Evolutionary conservation across 2,113 vertebrate species (phyloP).

Genomic region (Pleuronectes platessa): DNA sequence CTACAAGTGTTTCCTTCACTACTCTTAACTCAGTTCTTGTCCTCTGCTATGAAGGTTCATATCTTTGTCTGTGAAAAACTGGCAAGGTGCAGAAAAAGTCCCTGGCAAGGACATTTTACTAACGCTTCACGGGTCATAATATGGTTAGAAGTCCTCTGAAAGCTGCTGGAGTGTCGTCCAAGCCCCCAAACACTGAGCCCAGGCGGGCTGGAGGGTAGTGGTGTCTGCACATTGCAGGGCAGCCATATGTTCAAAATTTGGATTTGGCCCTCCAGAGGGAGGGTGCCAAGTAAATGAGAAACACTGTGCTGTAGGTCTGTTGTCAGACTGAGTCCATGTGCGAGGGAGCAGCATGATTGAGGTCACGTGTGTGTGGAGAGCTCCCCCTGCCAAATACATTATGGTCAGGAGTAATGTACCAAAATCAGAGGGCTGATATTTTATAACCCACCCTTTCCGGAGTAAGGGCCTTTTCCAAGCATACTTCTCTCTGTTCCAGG

Average conservation of each 20-base stretch:
- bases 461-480: conserved; percentile 6
- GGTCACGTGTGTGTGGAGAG: conserved; percentile 41
- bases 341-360: conserved; percentile 32
- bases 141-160: conserved; percentile 39
- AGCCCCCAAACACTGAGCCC: conserved; percentile 29
- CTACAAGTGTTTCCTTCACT: too few species aligned
- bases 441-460: conserved; percentile 17
- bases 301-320: conserved; percentile 52
- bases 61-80: too few species aligned
- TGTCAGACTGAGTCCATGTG: conserved; percentile 38
- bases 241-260: conserved; percentile 65
- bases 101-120: conserved; percentile 18
- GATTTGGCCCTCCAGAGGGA: conserved; percentile 52
- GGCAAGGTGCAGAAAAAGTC: background rate
- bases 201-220: conserved; percentile 46
- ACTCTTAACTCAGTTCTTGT: too few species aligned
- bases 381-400: conserved; percentile 51
- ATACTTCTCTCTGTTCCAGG: conserved; percentile 13
- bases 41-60: too few species aligned
- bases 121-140: conserved; percentile 26
- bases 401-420: conserved; percentile 27
- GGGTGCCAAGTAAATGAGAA: conserved; percentile 43
- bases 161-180: conserved; percentile 27
- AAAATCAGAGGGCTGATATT: conserved; percentile 40
- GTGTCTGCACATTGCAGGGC: conserved; percentile 41